These are phyloP conservation scores for Antedon mediterranea DNA, from an alignment of 53 echinoderm and acorn worm genomes.

Conservation along the genomic window DNA sequence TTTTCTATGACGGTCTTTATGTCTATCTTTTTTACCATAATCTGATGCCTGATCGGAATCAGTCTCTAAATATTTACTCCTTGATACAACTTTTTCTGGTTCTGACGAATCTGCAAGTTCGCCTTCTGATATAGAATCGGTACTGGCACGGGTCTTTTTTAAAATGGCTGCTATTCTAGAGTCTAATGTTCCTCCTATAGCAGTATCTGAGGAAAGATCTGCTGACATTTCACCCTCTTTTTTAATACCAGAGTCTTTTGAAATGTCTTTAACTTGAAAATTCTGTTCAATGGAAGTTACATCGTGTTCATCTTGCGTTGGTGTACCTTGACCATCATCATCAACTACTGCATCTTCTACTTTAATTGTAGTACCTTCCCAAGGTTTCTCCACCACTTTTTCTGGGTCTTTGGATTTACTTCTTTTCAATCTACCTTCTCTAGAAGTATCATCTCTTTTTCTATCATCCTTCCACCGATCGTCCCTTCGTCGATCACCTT, in stretches of 20 bases:
- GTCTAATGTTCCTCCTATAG: background rate
- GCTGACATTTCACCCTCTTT: background rate
- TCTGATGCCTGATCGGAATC: background rate
- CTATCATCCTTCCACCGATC: background rate
- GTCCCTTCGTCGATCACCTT: background rate
- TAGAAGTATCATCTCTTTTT: slow-evolving; percentile 1
- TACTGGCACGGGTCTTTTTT: background rate
- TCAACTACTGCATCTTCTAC: background rate
- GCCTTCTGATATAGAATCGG: background rate
- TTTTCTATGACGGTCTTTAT: background rate
- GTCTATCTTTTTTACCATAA: background rate
- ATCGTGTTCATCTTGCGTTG: background rate
- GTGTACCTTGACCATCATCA: background rate
- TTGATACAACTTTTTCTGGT: background rate
- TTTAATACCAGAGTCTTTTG: background rate
- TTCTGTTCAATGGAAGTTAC: background rate
- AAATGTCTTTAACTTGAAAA: background rate
- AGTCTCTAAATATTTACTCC: background rate
- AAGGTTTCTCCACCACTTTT: background rate
- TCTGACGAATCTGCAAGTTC: background rate
- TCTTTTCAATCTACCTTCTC: background rate
- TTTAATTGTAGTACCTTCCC: background rate
- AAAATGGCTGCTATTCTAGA: background rate
- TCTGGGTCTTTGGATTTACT: background rate
- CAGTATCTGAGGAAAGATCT: background rate